Conservation (phyloP, 2,113 vertebrate species). For the Ctenomys sociabilis region DNA sequence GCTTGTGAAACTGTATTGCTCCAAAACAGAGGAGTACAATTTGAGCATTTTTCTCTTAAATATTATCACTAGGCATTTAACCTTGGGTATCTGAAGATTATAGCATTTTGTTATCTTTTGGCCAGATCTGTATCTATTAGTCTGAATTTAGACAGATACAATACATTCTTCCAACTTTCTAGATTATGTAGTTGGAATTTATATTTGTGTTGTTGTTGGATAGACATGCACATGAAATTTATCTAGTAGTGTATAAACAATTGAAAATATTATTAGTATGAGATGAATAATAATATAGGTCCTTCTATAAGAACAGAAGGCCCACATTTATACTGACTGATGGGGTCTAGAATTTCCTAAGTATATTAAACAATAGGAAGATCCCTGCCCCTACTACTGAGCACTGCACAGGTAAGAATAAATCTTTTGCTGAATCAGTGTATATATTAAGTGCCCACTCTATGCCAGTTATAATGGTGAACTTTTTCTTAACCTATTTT, state of each 20-base stretch:
- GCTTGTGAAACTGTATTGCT: not conserved
- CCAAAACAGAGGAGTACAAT: not conserved
- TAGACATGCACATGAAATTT: not conserved
- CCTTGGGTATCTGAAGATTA: not conserved
- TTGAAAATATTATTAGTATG: not conserved
- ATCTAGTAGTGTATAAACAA: not conserved
- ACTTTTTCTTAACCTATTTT: not conserved
- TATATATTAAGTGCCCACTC: not conserved
- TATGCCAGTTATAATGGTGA: not conserved
- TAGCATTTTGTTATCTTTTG: not conserved
- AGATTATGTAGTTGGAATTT: not conserved
- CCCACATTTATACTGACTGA: not conserved
- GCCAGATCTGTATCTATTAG: not conserved
- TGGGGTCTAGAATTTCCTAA: not conserved
- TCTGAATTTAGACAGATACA: constrained; percentile 33
- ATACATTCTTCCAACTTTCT: not conserved
- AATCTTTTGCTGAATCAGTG: not conserved
- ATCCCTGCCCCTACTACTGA: not conserved
- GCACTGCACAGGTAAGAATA: not conserved
- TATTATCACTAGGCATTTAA: not conserved
- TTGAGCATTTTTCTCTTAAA: constrained; percentile 19
- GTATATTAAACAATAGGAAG: not conserved
- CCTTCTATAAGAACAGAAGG: not conserved
- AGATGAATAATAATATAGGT: not conserved
- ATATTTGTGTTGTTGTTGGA: not conserved